phyloP scores from a whole-genome alignment of 35 echinoderm and acorn worm species.

The Eucidaris tribuloides region DNA sequence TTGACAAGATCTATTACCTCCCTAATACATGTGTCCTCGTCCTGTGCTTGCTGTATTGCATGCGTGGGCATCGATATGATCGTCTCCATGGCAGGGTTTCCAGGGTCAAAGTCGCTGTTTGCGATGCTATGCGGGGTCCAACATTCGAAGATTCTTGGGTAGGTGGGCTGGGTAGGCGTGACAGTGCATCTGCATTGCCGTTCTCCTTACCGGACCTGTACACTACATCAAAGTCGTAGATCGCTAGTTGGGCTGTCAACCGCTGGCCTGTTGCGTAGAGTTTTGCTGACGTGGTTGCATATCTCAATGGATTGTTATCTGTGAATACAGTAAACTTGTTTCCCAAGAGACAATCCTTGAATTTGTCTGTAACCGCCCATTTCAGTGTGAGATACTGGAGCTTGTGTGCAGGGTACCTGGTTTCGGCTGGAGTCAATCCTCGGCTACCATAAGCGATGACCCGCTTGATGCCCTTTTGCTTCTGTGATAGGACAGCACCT shows the following conservation, averaged over 20 bases:
- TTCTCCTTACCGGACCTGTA: conserved; percentile 48
- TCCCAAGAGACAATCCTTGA: conserved; percentile 51
- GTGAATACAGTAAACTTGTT: conserved; percentile 49
- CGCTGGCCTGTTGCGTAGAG: conserved; percentile 41
- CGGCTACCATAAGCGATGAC: conserved; percentile 45
- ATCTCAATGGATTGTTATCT: conserved; percentile 75
- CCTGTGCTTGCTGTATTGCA: background rate
- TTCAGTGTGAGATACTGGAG: conserved; percentile 51
- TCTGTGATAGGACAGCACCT: conserved; percentile 8
- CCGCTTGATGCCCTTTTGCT: background rate
- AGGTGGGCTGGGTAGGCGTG: background rate
- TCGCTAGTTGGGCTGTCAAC: conserved; percentile 52
- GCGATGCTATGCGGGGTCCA: background rate
- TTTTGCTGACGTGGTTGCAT: conserved; percentile 48
- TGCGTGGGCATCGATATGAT: background rate
- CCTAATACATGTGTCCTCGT: background rate
- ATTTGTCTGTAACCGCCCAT: conserved; percentile 72
- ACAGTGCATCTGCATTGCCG: conserved; percentile 48
- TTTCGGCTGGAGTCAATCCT: background rate
- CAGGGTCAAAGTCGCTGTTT: background rate
- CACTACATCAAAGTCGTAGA: conserved; percentile 36
- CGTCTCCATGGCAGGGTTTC: background rate
- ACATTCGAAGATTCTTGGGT: background rate
- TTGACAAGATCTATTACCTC: conserved; percentile 17
- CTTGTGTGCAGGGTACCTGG: no score